These are phyloP conservation scores for Cartodere bifasciata DNA, from an alignment of 2,888 invertebrate genomes.

Conservation along the genomic window DNA sequence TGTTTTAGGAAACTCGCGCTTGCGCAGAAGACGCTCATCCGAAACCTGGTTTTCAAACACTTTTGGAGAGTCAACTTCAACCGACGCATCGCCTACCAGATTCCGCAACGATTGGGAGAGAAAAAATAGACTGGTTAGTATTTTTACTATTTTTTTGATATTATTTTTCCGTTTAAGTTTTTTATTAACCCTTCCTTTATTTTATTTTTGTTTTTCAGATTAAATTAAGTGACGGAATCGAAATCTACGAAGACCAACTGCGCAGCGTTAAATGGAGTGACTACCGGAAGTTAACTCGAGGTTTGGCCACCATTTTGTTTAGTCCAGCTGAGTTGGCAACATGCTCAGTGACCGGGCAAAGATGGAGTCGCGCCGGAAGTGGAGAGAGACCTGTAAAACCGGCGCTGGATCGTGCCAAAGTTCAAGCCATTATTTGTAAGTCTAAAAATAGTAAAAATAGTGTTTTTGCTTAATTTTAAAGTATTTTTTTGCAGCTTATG, in stretches of 20 bases:
- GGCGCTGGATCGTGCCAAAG: slow-evolving; percentile 56
- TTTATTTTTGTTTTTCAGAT: slow-evolving; percentile 37
- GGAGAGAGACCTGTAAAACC: slow-evolving; percentile 64
- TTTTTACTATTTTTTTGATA: too few species aligned
- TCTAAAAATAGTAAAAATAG: slow-evolving; percentile 10
- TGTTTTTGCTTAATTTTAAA: slow-evolving; percentile 4
- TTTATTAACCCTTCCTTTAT: too few species aligned
- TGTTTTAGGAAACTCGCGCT: too few species aligned
- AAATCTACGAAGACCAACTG: slow-evolving; percentile 57
- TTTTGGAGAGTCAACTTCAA: too few species aligned
- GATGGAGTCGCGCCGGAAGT: slow-evolving; percentile 61
- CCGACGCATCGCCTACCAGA: slow-evolving; percentile 13
- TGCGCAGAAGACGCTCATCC: slow-evolving; percentile 22
- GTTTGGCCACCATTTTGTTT: slow-evolving; percentile 60
- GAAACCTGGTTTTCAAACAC: slow-evolving; percentile 21
- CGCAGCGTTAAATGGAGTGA: slow-evolving; percentile 64
- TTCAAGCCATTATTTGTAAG: slow-evolving; percentile 61
- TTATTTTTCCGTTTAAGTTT: too few species aligned
- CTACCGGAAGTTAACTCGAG: slow-evolving; percentile 59
- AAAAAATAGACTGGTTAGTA: slow-evolving; percentile 26
- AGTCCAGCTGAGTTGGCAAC: slow-evolving; percentile 62
- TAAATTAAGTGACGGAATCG: slow-evolving; percentile 59
- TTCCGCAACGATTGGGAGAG: slow-evolving; percentile 20
- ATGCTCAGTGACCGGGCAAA: slow-evolving; percentile 62
- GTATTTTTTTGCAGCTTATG: slow-evolving; percentile 43